These are phyloP conservation scores for Micrastur ruficollis DNA, from an alignment of 2,797 vertebrate genomes.

Conservation along the genomic window DNA sequence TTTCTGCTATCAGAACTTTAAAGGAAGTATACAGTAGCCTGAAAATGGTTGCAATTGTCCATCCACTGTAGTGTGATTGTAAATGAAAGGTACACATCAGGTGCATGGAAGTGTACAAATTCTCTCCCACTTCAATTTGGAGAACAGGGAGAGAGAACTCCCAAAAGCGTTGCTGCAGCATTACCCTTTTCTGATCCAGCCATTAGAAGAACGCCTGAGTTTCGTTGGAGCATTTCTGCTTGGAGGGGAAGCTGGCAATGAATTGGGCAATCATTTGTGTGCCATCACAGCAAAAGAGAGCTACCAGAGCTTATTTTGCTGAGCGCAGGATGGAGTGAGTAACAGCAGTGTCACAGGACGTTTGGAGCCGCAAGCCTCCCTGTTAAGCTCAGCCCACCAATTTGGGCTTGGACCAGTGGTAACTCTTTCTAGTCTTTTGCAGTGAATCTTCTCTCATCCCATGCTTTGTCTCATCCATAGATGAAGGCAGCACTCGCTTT, in stretches of 20 bases:
- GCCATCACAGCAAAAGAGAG: background rate
- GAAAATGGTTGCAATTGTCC: background rate
- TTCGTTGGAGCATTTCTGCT: background rate
- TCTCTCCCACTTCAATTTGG: background rate
- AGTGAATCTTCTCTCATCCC: background rate
- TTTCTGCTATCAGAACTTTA: background rate
- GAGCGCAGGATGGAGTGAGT: background rate
- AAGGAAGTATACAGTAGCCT: background rate
- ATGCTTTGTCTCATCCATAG: background rate
- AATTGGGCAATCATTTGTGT: background rate
- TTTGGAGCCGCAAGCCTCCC: fast-evolving
- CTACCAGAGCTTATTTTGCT: background rate
- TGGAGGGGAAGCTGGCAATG: background rate
- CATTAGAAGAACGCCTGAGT: background rate
- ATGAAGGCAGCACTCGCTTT: background rate
- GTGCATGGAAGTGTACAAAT: background rate
- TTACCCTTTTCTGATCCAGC: background rate
- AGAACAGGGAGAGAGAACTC: background rate
- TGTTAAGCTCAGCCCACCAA: fast-evolving
- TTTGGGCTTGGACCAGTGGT: background rate
- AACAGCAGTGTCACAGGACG: fast-evolving
- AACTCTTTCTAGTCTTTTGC: background rate
- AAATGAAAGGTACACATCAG: background rate
- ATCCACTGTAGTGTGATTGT: background rate
- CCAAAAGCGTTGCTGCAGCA: fast-evolving